Base-by-base conservation (phyloP, 1,140 invertebrate genomes). In the Hetaerina americana region DNA sequence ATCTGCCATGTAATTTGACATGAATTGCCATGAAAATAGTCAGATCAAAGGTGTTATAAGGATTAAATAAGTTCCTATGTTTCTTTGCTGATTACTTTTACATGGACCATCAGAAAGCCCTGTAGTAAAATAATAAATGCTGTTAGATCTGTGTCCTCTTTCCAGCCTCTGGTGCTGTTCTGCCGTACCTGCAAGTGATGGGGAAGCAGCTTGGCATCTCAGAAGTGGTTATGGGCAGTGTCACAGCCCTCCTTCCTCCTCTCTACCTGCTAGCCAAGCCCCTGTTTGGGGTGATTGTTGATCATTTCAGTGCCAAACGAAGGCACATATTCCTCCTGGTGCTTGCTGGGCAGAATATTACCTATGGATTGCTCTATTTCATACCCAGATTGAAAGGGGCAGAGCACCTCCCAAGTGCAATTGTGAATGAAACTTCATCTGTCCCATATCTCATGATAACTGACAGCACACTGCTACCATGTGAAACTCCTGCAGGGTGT, bases 151-250 rank as follows among this genome's bases (percentile, higher is more conserved):
- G 26, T 66, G 66, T 75, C 77, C 57, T 73, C 71, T 75, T 83
- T 84, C 26, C 78, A 92, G 91, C 89, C 1, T 86, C 91, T 82
- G 90, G 90, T 2, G 90, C 90, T 3, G 86, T 92, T 28, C 78
- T 92, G 27, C 90, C 90, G 0, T 91, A 90, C 76, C 78, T 92
- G 69, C 83, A 87, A 57, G 89, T 92, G 18, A 88, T 88, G 78
- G 90, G 89, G 1, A 87, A 88, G 76, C 88, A 92, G 79, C 78
- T 92, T 40, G 90, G 90, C 0, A 82, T 92, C n/a, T 88, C 89
- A 0, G 83, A 89, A 0, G 79, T 86, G 1, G 83, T 88, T 0
- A 91, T 92, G 88, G 91, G 90, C 3, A 84, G 83, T 22, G 85
- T 92, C 68, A 90, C 86, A 0, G 87, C 87, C 0, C 79, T 90